A percentile compares a stretch with the other conserved stretches of the same genome.
Evolutionary conservation across 1,140 invertebrate species (phyloP).

Genomic region (Liolophura sinensis): DNA sequence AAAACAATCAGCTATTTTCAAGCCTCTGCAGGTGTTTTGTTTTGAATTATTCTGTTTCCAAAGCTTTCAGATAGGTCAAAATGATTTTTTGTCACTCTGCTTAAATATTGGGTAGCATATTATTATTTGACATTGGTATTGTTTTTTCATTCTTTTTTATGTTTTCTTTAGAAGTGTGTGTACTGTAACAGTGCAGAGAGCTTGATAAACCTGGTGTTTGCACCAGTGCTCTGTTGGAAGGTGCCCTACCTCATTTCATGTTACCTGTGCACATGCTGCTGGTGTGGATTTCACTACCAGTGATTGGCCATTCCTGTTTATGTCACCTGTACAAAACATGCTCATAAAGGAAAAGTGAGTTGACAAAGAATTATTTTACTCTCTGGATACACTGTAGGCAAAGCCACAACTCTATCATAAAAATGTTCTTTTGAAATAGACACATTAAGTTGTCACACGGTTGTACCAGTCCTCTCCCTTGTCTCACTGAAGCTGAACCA

Average conservation of each 20-base stretch:
- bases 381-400: too few relatives aligned
- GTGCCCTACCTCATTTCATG: constrained; percentile 60
- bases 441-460: background rate
- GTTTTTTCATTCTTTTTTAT: background rate
- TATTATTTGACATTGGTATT: background rate
- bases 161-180: constrained; percentile 42
- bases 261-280: constrained; percentile 62
- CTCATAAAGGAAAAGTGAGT: constrained; percentile 6
- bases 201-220: constrained; percentile 44
- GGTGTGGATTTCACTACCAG: constrained; percentile 59
- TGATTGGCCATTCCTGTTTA: constrained; percentile 59
- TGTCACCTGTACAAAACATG: constrained; percentile 61
- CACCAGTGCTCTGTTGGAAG: constrained; percentile 59
- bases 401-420: background rate
- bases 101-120: too few relatives aligned
- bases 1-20: too few relatives aligned
- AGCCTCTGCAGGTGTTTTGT: background rate
- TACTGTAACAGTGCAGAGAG: constrained; percentile 31
- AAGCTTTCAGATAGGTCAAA: background rate
- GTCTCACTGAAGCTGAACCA: too few relatives aligned
- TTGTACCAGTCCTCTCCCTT: background rate
- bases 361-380: background rate
- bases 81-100: too few relatives aligned
- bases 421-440: background rate
- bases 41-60: background rate